Evolutionary conservation across 30 jellyfish, hydroid and myxozoan genomes (phyloP).

Genomic region (Euphysa ruthae): DNA sequence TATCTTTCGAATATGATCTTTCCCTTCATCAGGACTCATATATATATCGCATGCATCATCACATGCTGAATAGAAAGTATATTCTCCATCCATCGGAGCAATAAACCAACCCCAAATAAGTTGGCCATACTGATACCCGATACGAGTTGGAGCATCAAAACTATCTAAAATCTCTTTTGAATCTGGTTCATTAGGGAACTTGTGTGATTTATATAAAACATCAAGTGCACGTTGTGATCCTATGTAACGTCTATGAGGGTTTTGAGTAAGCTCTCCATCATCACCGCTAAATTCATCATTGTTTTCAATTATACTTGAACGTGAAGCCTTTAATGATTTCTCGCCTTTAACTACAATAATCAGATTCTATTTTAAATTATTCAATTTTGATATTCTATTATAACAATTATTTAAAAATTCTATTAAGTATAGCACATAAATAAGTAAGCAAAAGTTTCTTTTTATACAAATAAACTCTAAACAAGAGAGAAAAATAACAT

Average conservation of each 20-base stretch:
- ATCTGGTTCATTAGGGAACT: constrained; percentile 91
- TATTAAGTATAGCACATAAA: too few species aligned
- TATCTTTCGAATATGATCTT: constrained; percentile 75
- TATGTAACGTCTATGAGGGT: not conserved
- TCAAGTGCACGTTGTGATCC: constrained; percentile 65
- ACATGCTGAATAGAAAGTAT: constrained; percentile 83
- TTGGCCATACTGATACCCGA: constrained; percentile 87
- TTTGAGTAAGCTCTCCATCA: too few species aligned
- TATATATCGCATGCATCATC: constrained; percentile 95
- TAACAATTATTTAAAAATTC: too few species aligned
- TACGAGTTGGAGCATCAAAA: constrained; percentile 94
- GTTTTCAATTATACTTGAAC: too few species aligned
- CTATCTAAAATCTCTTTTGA: constrained; percentile 71
- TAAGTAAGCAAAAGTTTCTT: too few species aligned
- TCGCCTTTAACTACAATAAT: too few species aligned
- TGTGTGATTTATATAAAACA: constrained; percentile 73
- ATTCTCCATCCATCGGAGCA: constrained; percentile 96
- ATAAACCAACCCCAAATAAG: constrained; percentile 97
- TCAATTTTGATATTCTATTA: too few species aligned
- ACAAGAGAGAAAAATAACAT: too few species aligned
- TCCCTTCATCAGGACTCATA: constrained; percentile 92
- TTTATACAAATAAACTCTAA: too few species aligned
- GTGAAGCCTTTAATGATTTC: too few species aligned
- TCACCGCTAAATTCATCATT: too few species aligned
- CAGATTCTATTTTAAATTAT: too few species aligned